These are phyloP conservation scores for Dolichoris vasculosae DNA, from an alignment of 1,140 invertebrate genomes.

Conservation along the genomic window DNA sequence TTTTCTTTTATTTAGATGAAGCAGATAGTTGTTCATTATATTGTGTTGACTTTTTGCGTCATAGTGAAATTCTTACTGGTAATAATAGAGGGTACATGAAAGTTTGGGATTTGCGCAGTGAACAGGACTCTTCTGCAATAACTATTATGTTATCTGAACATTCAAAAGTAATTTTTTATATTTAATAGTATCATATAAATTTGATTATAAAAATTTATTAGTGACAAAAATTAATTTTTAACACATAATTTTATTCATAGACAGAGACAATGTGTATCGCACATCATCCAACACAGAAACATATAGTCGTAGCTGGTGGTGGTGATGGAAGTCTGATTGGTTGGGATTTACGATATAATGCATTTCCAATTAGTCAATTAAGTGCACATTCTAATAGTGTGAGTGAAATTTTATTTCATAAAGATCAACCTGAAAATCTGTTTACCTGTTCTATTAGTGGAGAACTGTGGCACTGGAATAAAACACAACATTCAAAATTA, in stretches of 20 bases:
- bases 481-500: slow-evolving; percentile 68
- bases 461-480: slow-evolving; percentile 91
- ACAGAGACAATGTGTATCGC: slow-evolving; percentile 83
- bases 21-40: slow-evolving; percentile 88
- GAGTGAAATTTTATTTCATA: slow-evolving; percentile 89
- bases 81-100: slow-evolving; percentile 91
- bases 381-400: slow-evolving; percentile 85
- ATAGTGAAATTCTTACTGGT: slow-evolving; percentile 87
- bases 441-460: slow-evolving; percentile 87
- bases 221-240: slow-evolving; percentile 9
- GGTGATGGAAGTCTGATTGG: slow-evolving; percentile 88
- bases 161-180: slow-evolving; percentile 68
- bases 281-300: slow-evolving; percentile 89
- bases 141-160: slow-evolving; percentile 82
- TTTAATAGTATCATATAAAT: neutral
- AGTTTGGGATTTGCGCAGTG: slow-evolving; percentile 86
- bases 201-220: neutral
- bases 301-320: slow-evolving; percentile 87
- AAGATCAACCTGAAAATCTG: slow-evolving; percentile 85
- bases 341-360: slow-evolving; percentile 90
- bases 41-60: slow-evolving; percentile 84
- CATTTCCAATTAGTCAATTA: slow-evolving; percentile 85
- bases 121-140: slow-evolving; percentile 76
- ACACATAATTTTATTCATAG: slow-evolving; percentile 57
- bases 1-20: slow-evolving; percentile 72